phyloP scores from a whole-genome alignment of 2,888 invertebrate species.

The Portevinia maculata region DNA sequence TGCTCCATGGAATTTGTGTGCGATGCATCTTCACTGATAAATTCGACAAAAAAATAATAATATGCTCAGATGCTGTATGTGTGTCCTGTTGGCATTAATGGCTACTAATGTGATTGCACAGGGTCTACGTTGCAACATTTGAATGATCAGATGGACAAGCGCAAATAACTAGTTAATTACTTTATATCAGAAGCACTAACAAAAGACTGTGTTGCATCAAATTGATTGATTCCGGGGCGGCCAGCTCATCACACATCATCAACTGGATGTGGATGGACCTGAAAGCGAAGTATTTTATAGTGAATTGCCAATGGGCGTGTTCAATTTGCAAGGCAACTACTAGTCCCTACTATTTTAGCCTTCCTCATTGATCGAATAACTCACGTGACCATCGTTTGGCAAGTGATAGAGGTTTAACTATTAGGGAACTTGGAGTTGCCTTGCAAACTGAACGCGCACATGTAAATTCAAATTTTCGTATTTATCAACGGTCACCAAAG shows the following conservation, averaged over 20 bases:
- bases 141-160: constrained; percentile 2
- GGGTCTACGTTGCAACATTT: constrained; percentile 21
- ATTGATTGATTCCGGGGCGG: constrained; percentile 17
- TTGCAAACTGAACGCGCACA: neutral
- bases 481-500: constrained; percentile 22
- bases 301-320: neutral
- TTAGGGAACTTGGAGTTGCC: no score
- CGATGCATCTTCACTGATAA: constrained; percentile 44
- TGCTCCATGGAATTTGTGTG: neutral
- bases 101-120: constrained; percentile 1
- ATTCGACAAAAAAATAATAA: constrained; percentile 9
- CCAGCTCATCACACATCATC: constrained; percentile 9
- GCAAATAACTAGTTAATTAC: constrained; percentile 49
- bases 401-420: no score
- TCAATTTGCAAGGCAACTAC: no score
- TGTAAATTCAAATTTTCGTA: constrained; percentile 9
- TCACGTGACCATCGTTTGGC: no score
- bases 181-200: constrained; percentile 11
- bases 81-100: constrained; percentile 27
- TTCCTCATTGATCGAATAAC: no score
- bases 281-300: neutral
- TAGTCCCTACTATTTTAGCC: no score
- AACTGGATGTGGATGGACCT: constrained; percentile 5
- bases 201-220: constrained; percentile 10
- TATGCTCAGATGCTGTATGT: constrained; percentile 24